Evolutionary conservation across 2,797 vertebrate species (phyloP).

Genomic region (Miichthys miiuy): DNA sequence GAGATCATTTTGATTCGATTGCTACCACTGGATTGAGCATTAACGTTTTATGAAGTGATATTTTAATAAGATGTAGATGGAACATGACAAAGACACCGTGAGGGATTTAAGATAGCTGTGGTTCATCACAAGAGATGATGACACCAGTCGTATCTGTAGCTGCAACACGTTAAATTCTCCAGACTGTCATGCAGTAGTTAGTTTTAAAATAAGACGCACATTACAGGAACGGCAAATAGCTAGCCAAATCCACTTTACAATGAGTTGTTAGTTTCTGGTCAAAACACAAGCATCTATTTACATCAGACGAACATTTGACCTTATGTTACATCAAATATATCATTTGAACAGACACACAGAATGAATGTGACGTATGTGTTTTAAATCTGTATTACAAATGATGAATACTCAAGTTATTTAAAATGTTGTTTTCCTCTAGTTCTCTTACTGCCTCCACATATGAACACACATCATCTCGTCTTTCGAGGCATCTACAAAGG

Average conservation of each 20-base stretch:
- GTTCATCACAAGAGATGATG: constrained; percentile 11
- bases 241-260: neutral
- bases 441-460: constrained; percentile 16
- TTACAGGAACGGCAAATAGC: neutral
- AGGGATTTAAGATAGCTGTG: constrained; percentile 36
- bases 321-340: neutral
- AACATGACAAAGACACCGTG: constrained; percentile 34
- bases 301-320: constrained; percentile 9
- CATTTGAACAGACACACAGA: constrained; percentile 10
- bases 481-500: constrained; percentile 32
- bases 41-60: constrained; percentile 22
- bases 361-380: constrained; percentile 14
- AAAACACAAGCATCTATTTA: constrained; percentile 17
- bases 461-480: constrained; percentile 18
- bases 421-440: constrained; percentile 21
- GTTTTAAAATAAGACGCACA: neutral
- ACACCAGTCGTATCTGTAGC: neutral
- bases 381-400: constrained; percentile 4
- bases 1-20: constrained; percentile 18
- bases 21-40: constrained; percentile 2
- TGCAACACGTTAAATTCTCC: neutral
- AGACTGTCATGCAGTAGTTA: neutral
- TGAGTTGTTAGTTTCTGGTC: neutral
- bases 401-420: neutral
- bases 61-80: constrained; percentile 39